These are phyloP conservation scores for Lepus europaeus DNA, from an alignment of 2,113 vertebrate species.

Conservation along the genomic window DNA sequence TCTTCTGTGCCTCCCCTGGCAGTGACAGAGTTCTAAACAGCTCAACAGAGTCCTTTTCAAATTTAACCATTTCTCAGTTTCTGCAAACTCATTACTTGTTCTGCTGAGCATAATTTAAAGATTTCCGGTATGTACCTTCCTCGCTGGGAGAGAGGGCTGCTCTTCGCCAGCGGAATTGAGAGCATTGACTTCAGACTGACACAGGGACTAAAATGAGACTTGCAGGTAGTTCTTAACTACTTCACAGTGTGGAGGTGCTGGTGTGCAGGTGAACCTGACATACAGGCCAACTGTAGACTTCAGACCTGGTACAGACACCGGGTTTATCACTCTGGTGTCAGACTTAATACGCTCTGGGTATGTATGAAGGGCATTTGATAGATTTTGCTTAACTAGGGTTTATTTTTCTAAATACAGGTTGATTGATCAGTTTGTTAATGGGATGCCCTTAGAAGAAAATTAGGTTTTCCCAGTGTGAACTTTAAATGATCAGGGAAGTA, in stretches of 20 bases:
- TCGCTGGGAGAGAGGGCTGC: background rate
- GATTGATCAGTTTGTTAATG: constrained; percentile 73
- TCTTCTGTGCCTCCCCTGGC: too few relatives aligned
- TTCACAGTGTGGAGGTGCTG: background rate
- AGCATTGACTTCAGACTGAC: constrained; percentile 53
- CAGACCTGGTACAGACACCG: constrained; percentile 46
- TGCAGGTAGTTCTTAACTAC: constrained; percentile 39
- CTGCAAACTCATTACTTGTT: constrained; percentile 54
- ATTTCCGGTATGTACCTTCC: constrained; percentile 10
- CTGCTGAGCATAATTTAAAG: constrained; percentile 27
- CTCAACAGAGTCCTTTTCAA: too few relatives aligned
- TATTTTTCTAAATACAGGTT: constrained; percentile 83
- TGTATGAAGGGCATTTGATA: constrained; percentile 79
- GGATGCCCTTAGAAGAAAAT: constrained; percentile 77
- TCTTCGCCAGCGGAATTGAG: fast-evolving
- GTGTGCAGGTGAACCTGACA: constrained; percentile 36
- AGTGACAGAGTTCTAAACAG: too few relatives aligned
- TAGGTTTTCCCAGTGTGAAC: constrained; percentile 75
- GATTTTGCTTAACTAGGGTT: constrained; percentile 76
- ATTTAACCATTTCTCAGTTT: constrained; percentile 68
- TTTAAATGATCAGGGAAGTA: constrained; percentile 77
- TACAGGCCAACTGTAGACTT: constrained; percentile 38
- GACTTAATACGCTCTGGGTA: constrained; percentile 53
- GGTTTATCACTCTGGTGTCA: constrained; percentile 64
- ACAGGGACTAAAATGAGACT: constrained; percentile 40